Evolutionary conservation across 2,113 vertebrate genomes (phyloP).

Genomic region (Vidua chalybeata): DNA sequence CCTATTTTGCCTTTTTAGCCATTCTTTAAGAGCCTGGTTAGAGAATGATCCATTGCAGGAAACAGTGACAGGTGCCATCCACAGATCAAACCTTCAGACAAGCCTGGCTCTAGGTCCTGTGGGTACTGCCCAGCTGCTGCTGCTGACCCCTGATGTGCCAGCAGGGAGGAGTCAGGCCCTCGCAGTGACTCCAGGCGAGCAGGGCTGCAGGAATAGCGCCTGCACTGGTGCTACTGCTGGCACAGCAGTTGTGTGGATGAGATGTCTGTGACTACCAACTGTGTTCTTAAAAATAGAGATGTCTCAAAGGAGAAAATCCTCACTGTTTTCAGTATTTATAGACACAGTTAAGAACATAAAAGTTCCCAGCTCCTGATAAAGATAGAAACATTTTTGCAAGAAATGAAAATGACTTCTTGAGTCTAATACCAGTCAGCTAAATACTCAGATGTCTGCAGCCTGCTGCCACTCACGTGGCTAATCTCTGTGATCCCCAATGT

Average conservation of each 20-base stretch:
- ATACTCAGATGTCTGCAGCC: background rate
- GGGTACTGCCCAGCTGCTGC: rapidly evolving
- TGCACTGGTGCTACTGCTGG: background rate
- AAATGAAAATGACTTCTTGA: background rate
- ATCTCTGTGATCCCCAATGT: background rate
- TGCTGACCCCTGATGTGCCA: background rate
- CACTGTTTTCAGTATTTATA: background rate
- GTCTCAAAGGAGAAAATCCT: background rate
- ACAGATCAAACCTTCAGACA: background rate
- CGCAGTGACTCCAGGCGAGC: rapidly evolving
- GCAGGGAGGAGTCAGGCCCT: background rate
- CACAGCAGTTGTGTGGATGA: background rate
- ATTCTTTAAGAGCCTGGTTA: background rate
- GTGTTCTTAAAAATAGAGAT: slow-evolving; percentile 21
- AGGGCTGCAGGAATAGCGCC: background rate
- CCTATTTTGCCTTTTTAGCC: background rate
- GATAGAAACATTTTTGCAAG: slow-evolving; percentile 1
- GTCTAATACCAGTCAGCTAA: background rate
- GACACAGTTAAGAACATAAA: background rate
- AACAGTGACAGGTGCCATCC: background rate
- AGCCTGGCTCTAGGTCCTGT: rapidly evolving
- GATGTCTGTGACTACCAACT: background rate
- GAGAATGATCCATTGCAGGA: background rate
- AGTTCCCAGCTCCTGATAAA: background rate
- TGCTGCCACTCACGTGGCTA: background rate